A percentile compares a stretch with the other conserved stretches of the same genome.
Evolutionary conservation across 2,113 vertebrate species (phyloP).

Genomic region (Hippocampus barbouri): DNA sequence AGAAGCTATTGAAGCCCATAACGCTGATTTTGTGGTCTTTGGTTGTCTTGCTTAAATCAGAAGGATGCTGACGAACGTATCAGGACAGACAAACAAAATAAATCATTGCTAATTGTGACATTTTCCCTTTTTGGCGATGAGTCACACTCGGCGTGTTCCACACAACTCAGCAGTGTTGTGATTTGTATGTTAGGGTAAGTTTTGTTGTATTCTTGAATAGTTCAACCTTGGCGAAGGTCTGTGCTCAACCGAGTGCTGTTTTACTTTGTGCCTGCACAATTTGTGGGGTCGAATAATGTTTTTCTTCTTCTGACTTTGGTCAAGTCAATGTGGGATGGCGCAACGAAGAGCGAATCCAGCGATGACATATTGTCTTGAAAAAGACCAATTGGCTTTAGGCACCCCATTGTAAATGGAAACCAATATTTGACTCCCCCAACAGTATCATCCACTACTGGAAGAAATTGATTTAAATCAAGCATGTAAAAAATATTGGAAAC

Average conservation of each 20-base stretch:
- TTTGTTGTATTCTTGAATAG: not conserved
- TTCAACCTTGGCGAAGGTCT: not conserved
- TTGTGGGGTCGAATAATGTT: constrained; percentile 11
- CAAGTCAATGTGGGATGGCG: constrained; percentile 4
- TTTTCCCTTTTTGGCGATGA: too few relatives aligned
- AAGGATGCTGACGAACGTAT: not conserved
- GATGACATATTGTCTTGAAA: constrained; percentile 6
- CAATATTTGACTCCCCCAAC: constrained; percentile 17
- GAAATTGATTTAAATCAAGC: not conserved
- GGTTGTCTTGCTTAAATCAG: not conserved
- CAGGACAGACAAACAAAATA: not conserved
- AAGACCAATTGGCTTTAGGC: constrained; percentile 7
- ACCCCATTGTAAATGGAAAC: constrained; percentile 4
- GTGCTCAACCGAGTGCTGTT: not conserved
- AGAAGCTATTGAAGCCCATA: too few relatives aligned
- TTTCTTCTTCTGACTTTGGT: not conserved
- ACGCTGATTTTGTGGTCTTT: too few relatives aligned
- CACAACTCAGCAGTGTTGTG: not conserved
- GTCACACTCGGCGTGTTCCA: too few relatives aligned
- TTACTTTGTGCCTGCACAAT: not conserved
- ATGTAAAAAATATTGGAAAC: constrained; percentile 19
- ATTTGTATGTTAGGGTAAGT: not conserved
- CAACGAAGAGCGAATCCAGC: constrained; percentile 2
- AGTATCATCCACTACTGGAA: not conserved
- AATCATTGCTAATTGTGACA: not conserved